Conservation (phyloP, 2,113 vertebrate genomes). For the Phalacrocorax aristotelis region DNA sequence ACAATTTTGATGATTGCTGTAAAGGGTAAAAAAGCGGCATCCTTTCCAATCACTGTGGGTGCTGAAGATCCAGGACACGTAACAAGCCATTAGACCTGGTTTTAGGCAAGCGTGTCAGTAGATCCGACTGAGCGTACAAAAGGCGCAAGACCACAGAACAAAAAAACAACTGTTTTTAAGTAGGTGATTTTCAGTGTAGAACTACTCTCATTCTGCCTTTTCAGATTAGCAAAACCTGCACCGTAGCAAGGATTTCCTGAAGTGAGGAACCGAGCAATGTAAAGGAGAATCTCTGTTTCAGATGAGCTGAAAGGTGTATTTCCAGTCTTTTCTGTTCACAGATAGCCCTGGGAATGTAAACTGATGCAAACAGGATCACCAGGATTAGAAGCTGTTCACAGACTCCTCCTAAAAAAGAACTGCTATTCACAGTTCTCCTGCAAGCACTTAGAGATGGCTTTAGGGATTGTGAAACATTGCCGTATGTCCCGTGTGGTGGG, state of each 20-base stretch:
- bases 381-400: slow-evolving; percentile 32
- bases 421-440: slow-evolving; percentile 22
- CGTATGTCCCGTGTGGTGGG: not conserved
- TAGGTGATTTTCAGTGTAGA: not conserved
- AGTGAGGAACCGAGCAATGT: not conserved
- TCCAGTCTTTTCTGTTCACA: slow-evolving; percentile 4
- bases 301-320: slow-evolving; percentile 1
- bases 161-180: not conserved
- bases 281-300: not conserved
- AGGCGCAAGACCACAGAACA: not conserved
- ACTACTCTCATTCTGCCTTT: not conserved
- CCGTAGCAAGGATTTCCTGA: not conserved
- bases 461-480: not conserved
- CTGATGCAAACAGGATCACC: slow-evolving; percentile 26
- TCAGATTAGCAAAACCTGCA: not conserved
- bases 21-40: not conserved
- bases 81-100: not conserved
- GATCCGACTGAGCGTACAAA: not conserved
- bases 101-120: not conserved
- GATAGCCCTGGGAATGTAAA: slow-evolving; percentile 11
- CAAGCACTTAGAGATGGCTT: not conserved
- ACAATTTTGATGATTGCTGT: not conserved
- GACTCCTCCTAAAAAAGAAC: not conserved
- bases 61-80: not conserved
- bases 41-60: not conserved